Percentiles rank a stretch among this genome's conserved stretches.
Evolutionary conservation across 2,888 invertebrate species (phyloP).

Genomic region (Cephus rjabovi): DNA sequence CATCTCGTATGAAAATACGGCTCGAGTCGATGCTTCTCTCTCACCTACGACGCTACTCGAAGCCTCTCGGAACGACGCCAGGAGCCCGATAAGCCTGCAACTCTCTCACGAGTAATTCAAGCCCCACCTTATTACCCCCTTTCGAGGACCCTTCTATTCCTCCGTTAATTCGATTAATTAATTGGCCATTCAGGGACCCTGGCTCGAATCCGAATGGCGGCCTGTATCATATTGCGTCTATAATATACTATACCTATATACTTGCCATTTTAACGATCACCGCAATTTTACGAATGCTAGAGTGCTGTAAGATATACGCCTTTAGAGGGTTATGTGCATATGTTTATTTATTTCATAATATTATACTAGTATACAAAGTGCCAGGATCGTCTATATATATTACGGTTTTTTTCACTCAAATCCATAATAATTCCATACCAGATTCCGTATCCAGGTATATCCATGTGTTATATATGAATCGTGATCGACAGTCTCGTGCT

Average conservation of each 20-base stretch:
- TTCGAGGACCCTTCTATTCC: not conserved
- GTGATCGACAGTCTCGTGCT: not conserved
- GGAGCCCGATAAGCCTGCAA: not conserved
- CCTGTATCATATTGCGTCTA: not conserved
- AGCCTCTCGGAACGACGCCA: not conserved
- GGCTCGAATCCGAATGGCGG: not conserved
- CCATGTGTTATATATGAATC: not conserved
- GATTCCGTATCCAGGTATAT: not conserved
- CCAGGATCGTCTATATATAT: not conserved
- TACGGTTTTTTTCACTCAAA: not conserved
- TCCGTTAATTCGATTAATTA: not conserved
- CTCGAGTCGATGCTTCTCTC: not conserved
- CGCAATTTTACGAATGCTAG: slow-evolving; percentile 63
- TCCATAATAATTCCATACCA: not conserved
- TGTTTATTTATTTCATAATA: slow-evolving; percentile 34
- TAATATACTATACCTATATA: slow-evolving; percentile 24
- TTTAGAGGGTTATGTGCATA: slow-evolving; percentile 63
- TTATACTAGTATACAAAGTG: slow-evolving; percentile 18
- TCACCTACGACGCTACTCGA: not conserved
- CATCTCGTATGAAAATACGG: slow-evolving; percentile 17
- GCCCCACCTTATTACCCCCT: not conserved
- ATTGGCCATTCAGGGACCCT: not conserved
- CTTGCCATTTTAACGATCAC: slow-evolving; percentile 42
- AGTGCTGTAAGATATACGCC: slow-evolving; percentile 66
- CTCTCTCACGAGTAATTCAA: too few relatives aligned